Conservation (phyloP, 2,888 invertebrate species). For the Malacosoma neustria region DNA sequence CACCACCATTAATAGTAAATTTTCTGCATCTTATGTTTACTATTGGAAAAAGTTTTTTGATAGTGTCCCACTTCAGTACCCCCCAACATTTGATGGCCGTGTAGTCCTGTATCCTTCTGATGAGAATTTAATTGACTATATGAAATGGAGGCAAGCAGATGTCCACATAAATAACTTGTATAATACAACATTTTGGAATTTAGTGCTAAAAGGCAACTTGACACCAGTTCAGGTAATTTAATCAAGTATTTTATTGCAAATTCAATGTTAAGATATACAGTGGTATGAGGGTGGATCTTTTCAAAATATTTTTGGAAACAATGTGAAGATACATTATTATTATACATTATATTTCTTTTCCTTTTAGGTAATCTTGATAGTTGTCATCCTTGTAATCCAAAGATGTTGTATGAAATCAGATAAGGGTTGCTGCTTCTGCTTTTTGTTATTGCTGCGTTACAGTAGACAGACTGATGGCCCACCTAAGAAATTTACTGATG, state of each 20-base stretch:
- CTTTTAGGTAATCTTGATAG: no score
- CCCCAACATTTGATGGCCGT: slow-evolving; percentile 95
- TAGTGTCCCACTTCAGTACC: slow-evolving; percentile 80
- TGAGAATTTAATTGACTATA: slow-evolving; percentile 89
- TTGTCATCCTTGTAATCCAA: no score
- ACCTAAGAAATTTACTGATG: no score
- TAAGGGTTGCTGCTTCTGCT: no score
- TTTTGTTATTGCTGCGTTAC: no score
- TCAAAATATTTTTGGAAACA: slow-evolving; percentile 4
- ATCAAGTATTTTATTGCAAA: slow-evolving; percentile 1
- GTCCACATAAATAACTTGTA: slow-evolving; percentile 98
- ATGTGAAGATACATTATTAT: no score
- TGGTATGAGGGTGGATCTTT: slow-evolving; percentile 1
- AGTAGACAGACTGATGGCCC: no score
- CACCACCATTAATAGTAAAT: slow-evolving; percentile 90
- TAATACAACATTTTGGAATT: slow-evolving; percentile 96
- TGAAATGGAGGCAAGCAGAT: slow-evolving; percentile 95
- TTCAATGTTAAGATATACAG: slow-evolving; percentile 4
- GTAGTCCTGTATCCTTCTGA: slow-evolving; percentile 91
- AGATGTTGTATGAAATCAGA: no score
- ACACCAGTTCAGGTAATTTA: slow-evolving; percentile 79
- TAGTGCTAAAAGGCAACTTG: slow-evolving; percentile 85
- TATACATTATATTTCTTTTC: no score
- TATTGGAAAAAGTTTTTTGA: slow-evolving; percentile 90
- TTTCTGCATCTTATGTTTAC: slow-evolving; percentile 90